These are phyloP conservation scores for Petrocephalus sullivani DNA, from an alignment of 2,797 vertebrate genomes.

Conservation along the genomic window DNA sequence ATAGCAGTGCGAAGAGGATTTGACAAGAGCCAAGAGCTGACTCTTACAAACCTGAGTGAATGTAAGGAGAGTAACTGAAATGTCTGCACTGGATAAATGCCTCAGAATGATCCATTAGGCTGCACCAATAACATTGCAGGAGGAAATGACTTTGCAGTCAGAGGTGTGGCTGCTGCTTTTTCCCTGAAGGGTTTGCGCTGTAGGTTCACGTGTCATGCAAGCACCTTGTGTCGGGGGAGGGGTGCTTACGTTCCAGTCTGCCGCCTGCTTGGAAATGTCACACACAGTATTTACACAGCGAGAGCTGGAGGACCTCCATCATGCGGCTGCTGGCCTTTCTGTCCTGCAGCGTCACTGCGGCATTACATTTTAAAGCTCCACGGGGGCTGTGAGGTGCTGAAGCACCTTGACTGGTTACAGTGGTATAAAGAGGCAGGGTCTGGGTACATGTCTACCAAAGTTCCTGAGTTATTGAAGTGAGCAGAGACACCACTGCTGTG, in stretches of 20 bases:
- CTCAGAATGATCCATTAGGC: neutral
- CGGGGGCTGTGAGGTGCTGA: neutral
- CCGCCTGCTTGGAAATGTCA: neutral
- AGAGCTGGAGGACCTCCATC: neutral
- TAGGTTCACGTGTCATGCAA: neutral
- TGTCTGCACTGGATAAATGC: neutral
- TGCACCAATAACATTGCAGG: neutral
- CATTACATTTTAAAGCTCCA: neutral
- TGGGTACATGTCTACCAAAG: neutral
- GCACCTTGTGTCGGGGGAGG: neutral
- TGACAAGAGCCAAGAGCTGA: neutral
- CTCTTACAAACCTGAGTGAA: slow-evolving; percentile 1
- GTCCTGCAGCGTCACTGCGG: neutral
- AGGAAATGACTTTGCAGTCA: neutral
- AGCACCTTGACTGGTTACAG: neutral
- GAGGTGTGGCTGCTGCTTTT: neutral
- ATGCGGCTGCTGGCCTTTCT: neutral
- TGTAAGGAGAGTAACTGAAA: neutral
- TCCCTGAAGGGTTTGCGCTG: neutral
- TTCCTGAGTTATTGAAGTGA: neutral
- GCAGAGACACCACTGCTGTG: too few relatives aligned
- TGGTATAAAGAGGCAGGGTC: neutral
- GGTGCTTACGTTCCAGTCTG: neutral
- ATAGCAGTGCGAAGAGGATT: neutral
- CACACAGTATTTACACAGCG: neutral